A percentile compares a stretch with the other conserved stretches of the same genome.
These are phyloP conservation scores for Lycocorax pyrrhopterus DNA, from an alignment of 2,113 vertebrate genomes.

Conservation along the genomic window DNA sequence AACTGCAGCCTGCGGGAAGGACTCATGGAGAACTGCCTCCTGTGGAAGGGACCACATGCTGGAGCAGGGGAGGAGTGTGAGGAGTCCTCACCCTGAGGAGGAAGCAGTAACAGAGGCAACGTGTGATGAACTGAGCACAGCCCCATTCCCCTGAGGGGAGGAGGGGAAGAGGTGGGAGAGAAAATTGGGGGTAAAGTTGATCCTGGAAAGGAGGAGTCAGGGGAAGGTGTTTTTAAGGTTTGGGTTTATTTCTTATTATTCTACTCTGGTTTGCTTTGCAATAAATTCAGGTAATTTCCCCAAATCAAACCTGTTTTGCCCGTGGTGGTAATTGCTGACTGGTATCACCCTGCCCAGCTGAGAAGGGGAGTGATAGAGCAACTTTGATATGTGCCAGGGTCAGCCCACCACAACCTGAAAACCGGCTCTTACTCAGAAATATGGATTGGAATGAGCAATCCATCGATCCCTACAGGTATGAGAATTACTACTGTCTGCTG, in stretches of 20 bases:
- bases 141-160: not conserved
- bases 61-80: not conserved
- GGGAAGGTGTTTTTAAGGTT: not conserved
- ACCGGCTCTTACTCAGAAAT: not conserved
- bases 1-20: not conserved
- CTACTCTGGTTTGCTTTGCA: not conserved
- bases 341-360: not conserved
- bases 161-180: not conserved
- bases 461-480: not conserved
- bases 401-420: not conserved
- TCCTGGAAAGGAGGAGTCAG: fast-evolving
- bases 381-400: not conserved
- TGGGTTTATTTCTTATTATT: not conserved
- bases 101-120: not conserved
- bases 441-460: not conserved
- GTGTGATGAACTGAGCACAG: not conserved
- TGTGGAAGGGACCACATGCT: not conserved
- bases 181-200: not conserved
- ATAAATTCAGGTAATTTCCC: not conserved
- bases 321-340: fast-evolving
- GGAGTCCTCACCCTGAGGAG: not conserved
- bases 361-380: not conserved
- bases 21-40: not conserved
- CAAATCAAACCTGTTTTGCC: not conserved
- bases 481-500: not conserved